phyloP scores from a whole-genome alignment of 2,797 vertebrate genomes.

The Eremophila alpestris region DNA sequence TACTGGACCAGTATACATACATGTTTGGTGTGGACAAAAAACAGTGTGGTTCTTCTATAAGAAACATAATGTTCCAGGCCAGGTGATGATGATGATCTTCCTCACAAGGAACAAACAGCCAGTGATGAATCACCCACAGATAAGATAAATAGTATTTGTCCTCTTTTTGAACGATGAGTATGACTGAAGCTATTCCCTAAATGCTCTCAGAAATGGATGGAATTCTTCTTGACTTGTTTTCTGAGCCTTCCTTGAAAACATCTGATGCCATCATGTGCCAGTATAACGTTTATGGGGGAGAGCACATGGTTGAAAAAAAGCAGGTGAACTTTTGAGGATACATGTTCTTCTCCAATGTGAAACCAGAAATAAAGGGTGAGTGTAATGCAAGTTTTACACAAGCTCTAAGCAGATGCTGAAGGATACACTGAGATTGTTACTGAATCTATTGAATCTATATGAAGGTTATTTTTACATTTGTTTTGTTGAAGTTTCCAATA shows the following conservation, averaged over 20 bases:
- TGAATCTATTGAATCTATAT: neutral
- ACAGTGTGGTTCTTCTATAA: neutral
- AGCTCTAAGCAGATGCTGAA: neutral
- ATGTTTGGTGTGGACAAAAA: neutral
- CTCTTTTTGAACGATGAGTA: neutral
- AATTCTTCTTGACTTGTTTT: neutral
- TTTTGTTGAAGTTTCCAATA: neutral
- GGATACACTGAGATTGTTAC: neutral
- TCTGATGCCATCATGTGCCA: neutral
- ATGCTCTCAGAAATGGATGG: neutral
- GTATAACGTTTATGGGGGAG: neutral
- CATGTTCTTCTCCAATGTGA: neutral
- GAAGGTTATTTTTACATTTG: neutral
- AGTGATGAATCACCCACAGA: neutral
- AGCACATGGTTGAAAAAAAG: neutral
- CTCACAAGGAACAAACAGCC: neutral
- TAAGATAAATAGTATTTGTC: neutral
- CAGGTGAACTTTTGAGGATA: neutral
- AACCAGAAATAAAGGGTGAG: neutral
- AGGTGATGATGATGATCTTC: neutral
- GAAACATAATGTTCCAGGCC: neutral
- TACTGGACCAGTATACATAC: neutral
- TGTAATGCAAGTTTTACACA: neutral
- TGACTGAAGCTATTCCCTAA: neutral
- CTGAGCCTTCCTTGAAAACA: neutral